Evolutionary conservation across 2,797 vertebrate species (phyloP).

Genomic region (Hippocampus kuda): DNA sequence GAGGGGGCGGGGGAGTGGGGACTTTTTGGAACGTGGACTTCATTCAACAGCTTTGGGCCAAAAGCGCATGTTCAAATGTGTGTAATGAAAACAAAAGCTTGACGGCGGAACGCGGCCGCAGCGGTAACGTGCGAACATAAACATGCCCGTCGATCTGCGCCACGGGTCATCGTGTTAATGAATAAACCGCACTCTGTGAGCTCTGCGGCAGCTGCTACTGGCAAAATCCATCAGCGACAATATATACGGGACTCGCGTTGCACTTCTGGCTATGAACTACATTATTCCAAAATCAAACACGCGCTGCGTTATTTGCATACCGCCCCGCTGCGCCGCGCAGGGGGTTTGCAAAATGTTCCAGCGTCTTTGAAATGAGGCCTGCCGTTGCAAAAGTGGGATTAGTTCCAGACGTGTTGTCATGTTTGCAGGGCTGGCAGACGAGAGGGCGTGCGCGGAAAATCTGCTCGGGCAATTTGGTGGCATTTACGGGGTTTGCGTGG

Average conservation of each 20-base stretch:
- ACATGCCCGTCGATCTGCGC: background rate
- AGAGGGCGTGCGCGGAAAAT: conserved; percentile 33
- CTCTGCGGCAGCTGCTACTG: conserved; percentile 31
- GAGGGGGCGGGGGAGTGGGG: background rate
- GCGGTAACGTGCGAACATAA: conserved; percentile 3
- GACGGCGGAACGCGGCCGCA: background rate
- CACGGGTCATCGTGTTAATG: conserved; percentile 19
- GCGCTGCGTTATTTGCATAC: conserved; percentile 46
- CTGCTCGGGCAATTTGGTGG: conserved; percentile 35
- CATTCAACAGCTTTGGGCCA: background rate
- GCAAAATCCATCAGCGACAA: conserved; percentile 44
- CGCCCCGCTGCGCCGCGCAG: conserved; percentile 33
- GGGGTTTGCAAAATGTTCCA: conserved; percentile 23
- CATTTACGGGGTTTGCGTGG: conserved; percentile 22
- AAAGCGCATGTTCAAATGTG: background rate
- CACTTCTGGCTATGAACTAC: conserved; percentile 52
- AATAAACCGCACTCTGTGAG: conserved; percentile 33
- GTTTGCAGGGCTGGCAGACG: conserved; percentile 17
- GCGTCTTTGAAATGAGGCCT: conserved; percentile 29
- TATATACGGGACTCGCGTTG: conserved; percentile 32
- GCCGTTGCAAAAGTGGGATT: conserved; percentile 24
- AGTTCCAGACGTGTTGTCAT: conserved; percentile 30
- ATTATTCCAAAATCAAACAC: conserved; percentile 52
- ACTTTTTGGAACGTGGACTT: background rate
- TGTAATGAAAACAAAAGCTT: conserved; percentile 15